Evolutionary conservation across 2,888 invertebrate genomes (phyloP).

Genomic region (Epinotia brunnichana): DNA sequence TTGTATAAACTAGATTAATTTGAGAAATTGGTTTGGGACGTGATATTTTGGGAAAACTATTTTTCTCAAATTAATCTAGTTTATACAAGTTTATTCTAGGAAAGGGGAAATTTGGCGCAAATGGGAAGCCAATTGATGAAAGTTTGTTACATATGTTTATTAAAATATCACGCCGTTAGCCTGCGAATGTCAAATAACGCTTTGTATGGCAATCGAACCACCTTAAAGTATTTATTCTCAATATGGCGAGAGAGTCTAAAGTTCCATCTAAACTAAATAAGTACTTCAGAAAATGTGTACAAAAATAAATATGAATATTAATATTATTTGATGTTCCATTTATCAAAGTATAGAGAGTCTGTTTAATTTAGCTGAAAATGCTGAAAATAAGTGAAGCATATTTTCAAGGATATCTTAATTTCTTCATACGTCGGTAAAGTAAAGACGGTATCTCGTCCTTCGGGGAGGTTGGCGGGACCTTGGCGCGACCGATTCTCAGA

Average conservation of each 20-base stretch:
- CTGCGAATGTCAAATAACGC: no score
- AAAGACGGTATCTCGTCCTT: slow-evolving; percentile 51
- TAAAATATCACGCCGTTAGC: no score
- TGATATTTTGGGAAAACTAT: no score
- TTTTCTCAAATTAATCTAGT: no score
- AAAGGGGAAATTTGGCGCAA: no score
- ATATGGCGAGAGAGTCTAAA: neutral
- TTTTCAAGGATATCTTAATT: slow-evolving; percentile 52
- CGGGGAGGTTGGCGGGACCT: slow-evolving; percentile 56
- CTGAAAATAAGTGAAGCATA: slow-evolving; percentile 16
- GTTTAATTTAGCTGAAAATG: slow-evolving; percentile 23
- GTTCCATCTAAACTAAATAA: neutral
- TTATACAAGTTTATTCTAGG: no score
- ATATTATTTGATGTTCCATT: slow-evolving; percentile 5
- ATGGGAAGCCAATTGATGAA: no score
- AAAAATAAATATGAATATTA: neutral
- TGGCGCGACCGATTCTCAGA: slow-evolving; percentile 54
- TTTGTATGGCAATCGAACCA: no score
- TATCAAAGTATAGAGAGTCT: slow-evolving; percentile 4
- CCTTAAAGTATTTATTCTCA: neutral
- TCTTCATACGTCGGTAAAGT: slow-evolving; percentile 51
- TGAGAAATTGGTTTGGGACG: no score
- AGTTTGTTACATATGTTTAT: no score
- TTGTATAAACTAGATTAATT: no score
- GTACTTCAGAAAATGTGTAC: neutral